Base-by-base conservation (phyloP, 2,797 vertebrate genomes). In the Strix occidentalis region DNA sequence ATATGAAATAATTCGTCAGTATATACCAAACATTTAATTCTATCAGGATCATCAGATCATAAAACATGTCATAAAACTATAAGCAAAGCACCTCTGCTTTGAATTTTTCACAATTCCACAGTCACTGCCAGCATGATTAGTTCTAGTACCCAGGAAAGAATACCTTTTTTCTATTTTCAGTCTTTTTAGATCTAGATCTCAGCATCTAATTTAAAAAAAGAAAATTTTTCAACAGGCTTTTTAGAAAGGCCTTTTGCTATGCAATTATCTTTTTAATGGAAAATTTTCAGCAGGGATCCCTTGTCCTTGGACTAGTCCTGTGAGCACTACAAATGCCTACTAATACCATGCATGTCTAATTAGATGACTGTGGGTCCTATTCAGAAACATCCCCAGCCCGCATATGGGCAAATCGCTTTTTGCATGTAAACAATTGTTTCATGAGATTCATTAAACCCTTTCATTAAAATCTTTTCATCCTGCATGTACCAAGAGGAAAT, bases 191-290 rank as follows among this genome's bases (percentile, higher is more conserved):
- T 87, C 51, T 58, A 60, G 20, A 90, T 82, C 33, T 85, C 88
- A 57, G 64, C 76, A 70, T 16, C n/a, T 82, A 90, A 95, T 93
- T 87, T 83, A 92, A 92, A 89, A n/a, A 10, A 90, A 37, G 37
- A 65, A 86, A 93, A 91, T 58, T 24, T 9, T 37, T 50, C 85
- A n/a, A n/a, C 50, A 92, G 13, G 11, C 13, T 48, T 96, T 94
- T 89, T 63, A 84, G 54, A 90, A 95, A 78, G 70, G 75, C 28
- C 51, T 75, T 83, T 48, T 84, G 54, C 58, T 74, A 79, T 41
- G 71, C 71, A 95, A 87, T 93, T 94, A 93, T 93, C 92, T 94
- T 95, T 92, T 69, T 83, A 96, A 97, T 89, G 68, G 88, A 91
- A 87, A 82, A 81, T 86, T 96, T 97, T 94, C 94, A 96, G 80